phyloP scores from a whole-genome alignment of 2,797 vertebrate genomes.

The Chanos chanos region DNA sequence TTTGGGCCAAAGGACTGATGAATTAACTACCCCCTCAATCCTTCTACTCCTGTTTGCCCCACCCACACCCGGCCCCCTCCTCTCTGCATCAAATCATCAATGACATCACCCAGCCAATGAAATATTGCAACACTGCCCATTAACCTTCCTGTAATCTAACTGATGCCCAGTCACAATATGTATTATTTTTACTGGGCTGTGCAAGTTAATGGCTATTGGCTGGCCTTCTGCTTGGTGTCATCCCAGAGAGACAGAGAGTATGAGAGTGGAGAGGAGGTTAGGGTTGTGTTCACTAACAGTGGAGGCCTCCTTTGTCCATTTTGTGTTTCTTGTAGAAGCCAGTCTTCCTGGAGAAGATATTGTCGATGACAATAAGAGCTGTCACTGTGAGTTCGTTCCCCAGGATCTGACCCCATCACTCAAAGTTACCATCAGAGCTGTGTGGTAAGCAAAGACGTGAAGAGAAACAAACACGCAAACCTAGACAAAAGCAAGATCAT shows the following conservation, averaged over 20 bases:
- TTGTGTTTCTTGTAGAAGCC: conserved; percentile 75
- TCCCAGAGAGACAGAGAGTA: conserved; percentile 31
- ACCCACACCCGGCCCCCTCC: conserved; percentile 1
- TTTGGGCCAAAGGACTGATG: conserved; percentile 40
- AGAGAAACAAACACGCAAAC: background rate
- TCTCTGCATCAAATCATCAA: conserved; percentile 30
- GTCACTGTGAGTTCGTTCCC: conserved; percentile 91
- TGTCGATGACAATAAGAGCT: conserved; percentile 93
- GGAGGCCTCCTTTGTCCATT: conserved; percentile 30
- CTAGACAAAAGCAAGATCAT: background rate
- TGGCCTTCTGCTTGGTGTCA: conserved; percentile 46
- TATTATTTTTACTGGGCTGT: conserved; percentile 39
- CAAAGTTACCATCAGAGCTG: conserved; percentile 94
- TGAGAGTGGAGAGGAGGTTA: conserved; percentile 10
- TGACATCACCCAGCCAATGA: conserved; percentile 34
- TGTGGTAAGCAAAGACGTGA: conserved; percentile 79
- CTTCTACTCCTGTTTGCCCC: background rate
- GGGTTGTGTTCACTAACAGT: conserved; percentile 33
- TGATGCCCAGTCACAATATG: conserved; percentile 15
- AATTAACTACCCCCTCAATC: conserved; percentile 10
- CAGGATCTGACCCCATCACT: conserved; percentile 93
- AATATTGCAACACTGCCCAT: conserved; percentile 31
- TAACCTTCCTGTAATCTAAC: conserved; percentile 35
- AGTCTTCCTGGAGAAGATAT: conserved; percentile 91
- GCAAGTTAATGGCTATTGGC: conserved; percentile 46